A percentile compares a stretch with the other conserved stretches of the same genome.
Conservation (phyloP, 2,888 invertebrate species). For the Sarcophaga rosellei region DNA sequence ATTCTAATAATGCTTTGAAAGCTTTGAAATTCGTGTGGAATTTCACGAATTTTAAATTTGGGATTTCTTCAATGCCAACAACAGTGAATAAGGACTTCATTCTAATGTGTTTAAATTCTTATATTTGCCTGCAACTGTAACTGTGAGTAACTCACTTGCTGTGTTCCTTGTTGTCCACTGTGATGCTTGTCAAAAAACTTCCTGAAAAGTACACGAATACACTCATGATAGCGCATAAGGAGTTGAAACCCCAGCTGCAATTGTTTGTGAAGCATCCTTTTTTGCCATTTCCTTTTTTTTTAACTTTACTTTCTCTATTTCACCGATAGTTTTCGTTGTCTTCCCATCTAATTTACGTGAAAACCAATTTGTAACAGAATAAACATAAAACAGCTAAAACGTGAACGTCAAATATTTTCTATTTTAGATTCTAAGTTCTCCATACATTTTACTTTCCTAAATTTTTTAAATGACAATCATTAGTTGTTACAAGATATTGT, state of each 20-base stretch:
- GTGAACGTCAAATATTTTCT: constrained; percentile 48
- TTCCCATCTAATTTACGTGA: constrained; percentile 59
- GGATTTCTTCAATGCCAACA: too few species aligned
- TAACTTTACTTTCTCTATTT: not conserved
- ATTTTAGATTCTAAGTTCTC: constrained; percentile 4
- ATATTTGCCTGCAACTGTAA: too few species aligned
- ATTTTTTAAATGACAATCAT: constrained; percentile 26
- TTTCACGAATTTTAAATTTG: too few species aligned
- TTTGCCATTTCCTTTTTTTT: constrained; percentile 40
- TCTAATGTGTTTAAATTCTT: too few species aligned
- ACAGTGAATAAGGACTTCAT: too few species aligned
- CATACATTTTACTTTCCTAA: not conserved
- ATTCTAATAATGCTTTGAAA: too few species aligned
- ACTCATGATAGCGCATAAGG: not conserved
- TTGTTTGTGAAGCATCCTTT: constrained; percentile 37
- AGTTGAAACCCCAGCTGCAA: constrained; percentile 58
- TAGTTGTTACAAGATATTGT: not conserved
- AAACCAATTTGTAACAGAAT: constrained; percentile 63
- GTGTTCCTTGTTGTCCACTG: not conserved
- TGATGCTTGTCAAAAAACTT: not conserved
- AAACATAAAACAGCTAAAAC: constrained; percentile 46
- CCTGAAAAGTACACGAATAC: not conserved
- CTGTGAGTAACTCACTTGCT: too few species aligned
- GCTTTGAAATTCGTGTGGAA: too few species aligned
- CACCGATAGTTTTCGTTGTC: not conserved